phyloP scores from a whole-genome alignment of 2,113 vertebrate species.

The Sphyrna mokarran region DNA sequence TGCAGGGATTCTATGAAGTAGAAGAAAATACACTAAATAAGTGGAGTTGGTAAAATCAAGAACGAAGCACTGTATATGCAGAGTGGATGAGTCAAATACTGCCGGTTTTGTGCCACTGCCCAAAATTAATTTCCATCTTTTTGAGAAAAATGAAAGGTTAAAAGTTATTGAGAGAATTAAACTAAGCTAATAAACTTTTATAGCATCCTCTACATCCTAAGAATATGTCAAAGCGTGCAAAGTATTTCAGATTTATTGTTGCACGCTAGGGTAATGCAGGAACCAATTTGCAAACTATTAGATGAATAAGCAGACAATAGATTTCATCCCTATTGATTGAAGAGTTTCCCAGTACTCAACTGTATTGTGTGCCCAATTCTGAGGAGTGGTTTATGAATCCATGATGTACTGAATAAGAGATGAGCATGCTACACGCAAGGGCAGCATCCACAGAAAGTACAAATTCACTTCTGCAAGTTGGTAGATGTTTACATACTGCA shows the following conservation, averaged over 20 bases:
- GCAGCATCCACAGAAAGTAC: background rate
- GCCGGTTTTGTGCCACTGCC: no score
- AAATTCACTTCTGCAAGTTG: background rate
- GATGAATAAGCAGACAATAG: background rate
- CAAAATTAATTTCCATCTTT: background rate
- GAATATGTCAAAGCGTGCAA: background rate
- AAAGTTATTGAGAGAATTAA: background rate
- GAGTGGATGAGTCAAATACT: no score
- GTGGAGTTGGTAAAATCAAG: no score
- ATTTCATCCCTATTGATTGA: background rate
- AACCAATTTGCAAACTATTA: background rate
- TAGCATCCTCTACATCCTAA: background rate
- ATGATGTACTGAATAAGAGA: background rate
- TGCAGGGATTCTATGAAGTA: no score
- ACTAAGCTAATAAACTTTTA: background rate
- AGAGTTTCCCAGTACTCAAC: background rate
- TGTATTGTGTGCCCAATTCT: background rate
- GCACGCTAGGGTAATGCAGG: background rate
- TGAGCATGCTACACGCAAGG: background rate
- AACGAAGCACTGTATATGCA: no score
- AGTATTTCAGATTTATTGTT: background rate
- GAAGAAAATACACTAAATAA: background rate
- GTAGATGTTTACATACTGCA: background rate
- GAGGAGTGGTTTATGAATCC: background rate
- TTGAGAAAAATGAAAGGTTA: background rate